phyloP scores from a whole-genome alignment of 2,113 vertebrate species.

The Ancistrus triradiatus region DNA sequence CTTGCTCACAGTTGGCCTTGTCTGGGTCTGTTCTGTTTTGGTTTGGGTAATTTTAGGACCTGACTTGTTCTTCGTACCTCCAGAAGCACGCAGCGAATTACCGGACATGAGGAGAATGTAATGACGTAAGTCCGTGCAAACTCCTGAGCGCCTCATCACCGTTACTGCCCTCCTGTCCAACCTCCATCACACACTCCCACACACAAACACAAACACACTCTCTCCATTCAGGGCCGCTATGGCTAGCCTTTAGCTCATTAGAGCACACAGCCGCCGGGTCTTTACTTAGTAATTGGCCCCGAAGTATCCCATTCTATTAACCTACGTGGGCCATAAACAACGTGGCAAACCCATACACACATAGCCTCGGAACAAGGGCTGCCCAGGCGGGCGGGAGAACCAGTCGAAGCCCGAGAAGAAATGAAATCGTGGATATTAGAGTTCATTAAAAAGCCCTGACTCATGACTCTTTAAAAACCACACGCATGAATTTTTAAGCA shows the following conservation, averaged over 20 bases:
- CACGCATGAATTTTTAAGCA: conserved; percentile 70
- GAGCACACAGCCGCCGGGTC: conserved; percentile 7
- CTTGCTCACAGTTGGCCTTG: too few relatives aligned
- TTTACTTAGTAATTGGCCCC: conserved; percentile 34
- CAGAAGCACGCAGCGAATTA: too few relatives aligned
- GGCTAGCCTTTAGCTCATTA: conserved; percentile 42
- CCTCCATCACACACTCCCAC: conserved; percentile 6
- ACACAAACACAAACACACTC: too few relatives aligned
- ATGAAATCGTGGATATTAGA: conserved; percentile 70
- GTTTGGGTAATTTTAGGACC: too few relatives aligned
- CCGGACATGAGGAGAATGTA: not conserved
- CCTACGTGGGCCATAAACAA: conserved; percentile 43
- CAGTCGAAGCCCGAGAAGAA: conserved; percentile 45
- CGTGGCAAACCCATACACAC: conserved; percentile 56
- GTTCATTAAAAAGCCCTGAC: conserved; percentile 66
- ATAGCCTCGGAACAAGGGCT: not conserved
- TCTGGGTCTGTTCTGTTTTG: too few relatives aligned
- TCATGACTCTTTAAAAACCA: conserved; percentile 71
- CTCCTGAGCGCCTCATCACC: conserved; percentile 1
- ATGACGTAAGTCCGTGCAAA: conserved; percentile 4
- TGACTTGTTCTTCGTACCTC: not conserved
- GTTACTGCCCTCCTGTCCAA: conserved; percentile 13
- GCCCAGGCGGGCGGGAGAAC: too few relatives aligned
- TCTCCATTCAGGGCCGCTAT: not conserved
- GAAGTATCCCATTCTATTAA: conserved; percentile 58